These are phyloP conservation scores for Endomychus coccineus DNA, from an alignment of 2,888 invertebrate genomes.

Conservation along the genomic window DNA sequence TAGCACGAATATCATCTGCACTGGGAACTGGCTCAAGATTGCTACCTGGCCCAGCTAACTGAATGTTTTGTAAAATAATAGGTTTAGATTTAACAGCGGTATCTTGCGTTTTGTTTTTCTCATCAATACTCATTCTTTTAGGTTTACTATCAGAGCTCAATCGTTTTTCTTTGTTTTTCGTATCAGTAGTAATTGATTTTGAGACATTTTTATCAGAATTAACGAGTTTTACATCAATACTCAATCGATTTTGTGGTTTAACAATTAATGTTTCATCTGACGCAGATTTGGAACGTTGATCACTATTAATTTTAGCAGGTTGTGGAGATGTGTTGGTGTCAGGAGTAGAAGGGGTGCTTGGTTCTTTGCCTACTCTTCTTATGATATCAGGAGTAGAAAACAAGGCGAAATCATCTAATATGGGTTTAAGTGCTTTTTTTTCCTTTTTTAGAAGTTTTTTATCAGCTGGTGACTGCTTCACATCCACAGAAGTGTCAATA, in stretches of 20 bases:
- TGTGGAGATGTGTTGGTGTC: slow-evolving; percentile 16
- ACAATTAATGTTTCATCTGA: slow-evolving; percentile 7
- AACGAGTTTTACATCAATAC: slow-evolving; percentile 29
- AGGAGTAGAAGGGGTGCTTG: slow-evolving; percentile 11
- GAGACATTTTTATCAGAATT: slow-evolving; percentile 20
- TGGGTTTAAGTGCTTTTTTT: slow-evolving; percentile 47
- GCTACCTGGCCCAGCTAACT: slow-evolving; percentile 6
- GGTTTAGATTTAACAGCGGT: slow-evolving; percentile 6
- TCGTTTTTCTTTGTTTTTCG: slow-evolving; percentile 17
- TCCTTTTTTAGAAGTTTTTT: slow-evolving; percentile 39
- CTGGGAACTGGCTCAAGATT: slow-evolving; percentile 26
- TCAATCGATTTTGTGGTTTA: slow-evolving; percentile 24
- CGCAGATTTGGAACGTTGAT: slow-evolving; percentile 35
- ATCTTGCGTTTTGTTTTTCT: slow-evolving; percentile 9
- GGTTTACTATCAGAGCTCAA: slow-evolving; percentile 24
- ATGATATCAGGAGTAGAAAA: slow-evolving; percentile 76
- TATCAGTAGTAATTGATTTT: slow-evolving; percentile 10
- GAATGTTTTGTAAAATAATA: slow-evolving; percentile 8
- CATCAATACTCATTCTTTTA: slow-evolving; percentile 27
- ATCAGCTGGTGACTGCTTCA: slow-evolving; percentile 21
- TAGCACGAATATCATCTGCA: slow-evolving; percentile 36
- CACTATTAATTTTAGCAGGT: slow-evolving; percentile 37
- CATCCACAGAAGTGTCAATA: slow-evolving; percentile 33
- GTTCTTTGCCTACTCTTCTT: slow-evolving; percentile 47
- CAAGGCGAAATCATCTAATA: slow-evolving; percentile 58